Conservation (phyloP, 2,888 invertebrate species). For the Hybos culiciformis region DNA sequence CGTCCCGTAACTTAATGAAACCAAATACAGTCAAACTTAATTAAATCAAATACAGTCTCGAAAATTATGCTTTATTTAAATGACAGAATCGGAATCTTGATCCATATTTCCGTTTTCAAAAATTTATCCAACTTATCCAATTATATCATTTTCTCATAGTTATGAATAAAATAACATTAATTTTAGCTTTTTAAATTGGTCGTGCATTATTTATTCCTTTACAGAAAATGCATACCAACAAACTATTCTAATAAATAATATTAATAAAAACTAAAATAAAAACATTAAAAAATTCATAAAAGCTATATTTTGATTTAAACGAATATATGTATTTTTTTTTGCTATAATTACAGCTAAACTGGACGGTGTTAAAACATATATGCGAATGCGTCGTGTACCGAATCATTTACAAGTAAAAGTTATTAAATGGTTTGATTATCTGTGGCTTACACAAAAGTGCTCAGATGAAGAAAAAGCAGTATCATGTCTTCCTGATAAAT, state of each 20-base stretch:
- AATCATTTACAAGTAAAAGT: slow-evolving; percentile 92
- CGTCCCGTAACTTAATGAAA: too few species aligned
- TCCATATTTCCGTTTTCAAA: too few species aligned
- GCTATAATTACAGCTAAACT: slow-evolving; percentile 70
- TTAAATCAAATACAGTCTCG: too few species aligned
- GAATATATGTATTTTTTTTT: slow-evolving; percentile 8
- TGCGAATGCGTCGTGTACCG: slow-evolving; percentile 93
- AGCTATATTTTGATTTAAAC: too few species aligned
- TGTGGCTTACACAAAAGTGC: slow-evolving; percentile 97
- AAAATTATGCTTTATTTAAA: too few species aligned
- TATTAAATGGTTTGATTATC: slow-evolving; percentile 98
- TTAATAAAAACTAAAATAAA: not conserved
- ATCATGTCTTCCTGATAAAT: slow-evolving; percentile 89
- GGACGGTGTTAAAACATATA: slow-evolving; percentile 97
- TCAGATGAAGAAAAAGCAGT: slow-evolving; percentile 94
- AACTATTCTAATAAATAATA: not conserved
- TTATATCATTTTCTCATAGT: too few species aligned
- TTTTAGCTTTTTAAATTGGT: too few species aligned
- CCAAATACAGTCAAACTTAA: too few species aligned
- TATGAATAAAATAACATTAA: too few species aligned
- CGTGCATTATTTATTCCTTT: not conserved
- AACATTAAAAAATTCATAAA: not conserved
- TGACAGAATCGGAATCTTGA: too few species aligned
- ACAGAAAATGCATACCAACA: not conserved
- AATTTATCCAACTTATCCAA: too few species aligned